A percentile compares a stretch with the other conserved stretches of the same genome.
phyloP scores from a whole-genome alignment of 2,797 vertebrate genomes.

The Characodon lateralis region DNA sequence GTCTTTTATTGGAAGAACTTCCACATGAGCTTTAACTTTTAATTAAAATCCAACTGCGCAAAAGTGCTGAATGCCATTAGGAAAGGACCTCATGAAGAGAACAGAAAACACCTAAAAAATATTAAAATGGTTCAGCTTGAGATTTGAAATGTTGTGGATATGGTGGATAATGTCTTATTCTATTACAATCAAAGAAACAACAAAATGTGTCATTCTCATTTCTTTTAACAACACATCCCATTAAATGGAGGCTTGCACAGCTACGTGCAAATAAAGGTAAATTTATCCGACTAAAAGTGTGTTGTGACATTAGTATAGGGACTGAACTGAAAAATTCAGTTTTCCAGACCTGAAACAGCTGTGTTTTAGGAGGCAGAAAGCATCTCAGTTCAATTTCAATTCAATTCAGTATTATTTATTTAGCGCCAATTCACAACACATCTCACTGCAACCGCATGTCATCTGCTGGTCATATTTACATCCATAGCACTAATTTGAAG shows the following conservation, averaged over 20 bases:
- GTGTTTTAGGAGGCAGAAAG: not conserved
- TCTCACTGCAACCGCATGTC: not conserved
- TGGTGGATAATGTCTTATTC: too few species aligned
- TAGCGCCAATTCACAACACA: too few species aligned
- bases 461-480: not conserved
- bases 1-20: slow-evolving; percentile 12
- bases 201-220: not conserved
- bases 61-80: slow-evolving; percentile 15
- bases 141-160: too few species aligned
- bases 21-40: slow-evolving; percentile 1
- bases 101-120: not conserved
- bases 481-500: not conserved
- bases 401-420: too few species aligned
- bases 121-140: not conserved
- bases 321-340: not conserved
- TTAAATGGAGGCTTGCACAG: not conserved
- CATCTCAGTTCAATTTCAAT: too few species aligned
- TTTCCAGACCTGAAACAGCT: not conserved
- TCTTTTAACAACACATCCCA: not conserved
- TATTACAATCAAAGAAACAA: not conserved
- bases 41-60: slow-evolving; percentile 21
- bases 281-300: not conserved
- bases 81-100: not conserved
- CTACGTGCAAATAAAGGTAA: not conserved
- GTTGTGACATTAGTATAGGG: not conserved